Evolutionary conservation across 2,888 invertebrate genomes (phyloP), one percentile per base, ranked within the genome.

Genomic region (Phengaris arion): DNA sequence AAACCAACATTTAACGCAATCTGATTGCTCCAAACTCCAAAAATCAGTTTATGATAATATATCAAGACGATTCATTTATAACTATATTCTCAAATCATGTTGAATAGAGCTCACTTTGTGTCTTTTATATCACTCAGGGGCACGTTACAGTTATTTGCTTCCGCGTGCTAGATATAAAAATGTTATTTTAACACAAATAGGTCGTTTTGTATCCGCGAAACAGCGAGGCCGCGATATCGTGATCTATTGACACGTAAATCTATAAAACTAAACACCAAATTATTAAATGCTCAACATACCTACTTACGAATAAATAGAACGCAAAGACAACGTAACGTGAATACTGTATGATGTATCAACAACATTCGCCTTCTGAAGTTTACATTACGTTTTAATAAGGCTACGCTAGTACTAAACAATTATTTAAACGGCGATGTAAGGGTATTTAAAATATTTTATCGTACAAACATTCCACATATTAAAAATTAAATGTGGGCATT

Each of bases 131-230:
- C 6, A 48, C 52, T 52, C 52, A 64, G 15, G 22, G 22, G 15
- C 22, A 15, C 46, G 68, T 68, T 35, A 45, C 12, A 68, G 73
- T 75, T 46, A 78, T 64, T 76, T 74, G 74, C 75, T 78, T 79
- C 78, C 79, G 77, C 77, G 76, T 78, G 76, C 76, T 78, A 76
- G 48, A 76, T 77, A 76, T 59, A 48, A 74, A 76, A 77, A 77
- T 76, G 76, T 76, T 77, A 75, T 76, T 55, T 77, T 74, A 76
- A 74, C 54, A 72, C 15, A 12, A 3, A 52, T 52, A 12, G 6
- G 1, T 4, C 6, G 52, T 52, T 51, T 51, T 72, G 35, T 15
- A 35, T 54, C 13, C 13, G 35, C 45, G 72, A 54, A n/a, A n/a
- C 12, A 22, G 15, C 72, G 35, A 68, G 35, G 68, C 7, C 54